These are phyloP conservation scores for Pseudonaja textilis DNA, from an alignment of 2,113 vertebrate genomes.

Conservation along the genomic window DNA sequence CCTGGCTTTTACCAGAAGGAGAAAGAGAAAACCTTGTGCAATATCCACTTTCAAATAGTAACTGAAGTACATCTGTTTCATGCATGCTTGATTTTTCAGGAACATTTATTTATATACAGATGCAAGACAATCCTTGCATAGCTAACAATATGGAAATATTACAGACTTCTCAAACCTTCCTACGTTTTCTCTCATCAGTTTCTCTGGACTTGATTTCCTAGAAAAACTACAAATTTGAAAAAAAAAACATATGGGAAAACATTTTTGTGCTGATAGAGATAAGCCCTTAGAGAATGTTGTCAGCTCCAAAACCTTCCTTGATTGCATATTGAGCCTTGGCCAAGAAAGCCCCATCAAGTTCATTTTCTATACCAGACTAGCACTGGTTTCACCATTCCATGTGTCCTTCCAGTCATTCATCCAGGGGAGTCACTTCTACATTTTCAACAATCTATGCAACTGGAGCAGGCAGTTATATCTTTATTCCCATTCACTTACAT, in stretches of 20 bases:
- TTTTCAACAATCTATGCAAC: accelerated
- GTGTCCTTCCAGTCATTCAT: background rate
- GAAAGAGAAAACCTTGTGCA: background rate
- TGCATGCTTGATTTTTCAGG: background rate
- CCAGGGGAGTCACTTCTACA: background rate
- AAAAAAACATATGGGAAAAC: background rate
- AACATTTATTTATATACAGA: background rate
- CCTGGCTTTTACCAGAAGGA: background rate
- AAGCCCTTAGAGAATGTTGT: background rate
- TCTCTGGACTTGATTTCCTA: background rate
- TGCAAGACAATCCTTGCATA: background rate
- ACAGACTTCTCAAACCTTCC: background rate
- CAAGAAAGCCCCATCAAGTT: background rate
- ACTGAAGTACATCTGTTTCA: background rate
- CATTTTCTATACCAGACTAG: background rate
- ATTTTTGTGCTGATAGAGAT: background rate
- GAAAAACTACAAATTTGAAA: background rate
- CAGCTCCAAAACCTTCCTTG: slow-evolving; percentile 10
- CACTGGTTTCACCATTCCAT: background rate
- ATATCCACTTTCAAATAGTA: background rate
- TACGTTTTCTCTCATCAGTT: background rate
- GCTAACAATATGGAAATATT: background rate
- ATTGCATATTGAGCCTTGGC: background rate
- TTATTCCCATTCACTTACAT: background rate
- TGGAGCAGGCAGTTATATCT: background rate